Evolutionary conservation across 2,888 invertebrate genomes (phyloP).

Genomic region (Tetragnatha montana): DNA sequence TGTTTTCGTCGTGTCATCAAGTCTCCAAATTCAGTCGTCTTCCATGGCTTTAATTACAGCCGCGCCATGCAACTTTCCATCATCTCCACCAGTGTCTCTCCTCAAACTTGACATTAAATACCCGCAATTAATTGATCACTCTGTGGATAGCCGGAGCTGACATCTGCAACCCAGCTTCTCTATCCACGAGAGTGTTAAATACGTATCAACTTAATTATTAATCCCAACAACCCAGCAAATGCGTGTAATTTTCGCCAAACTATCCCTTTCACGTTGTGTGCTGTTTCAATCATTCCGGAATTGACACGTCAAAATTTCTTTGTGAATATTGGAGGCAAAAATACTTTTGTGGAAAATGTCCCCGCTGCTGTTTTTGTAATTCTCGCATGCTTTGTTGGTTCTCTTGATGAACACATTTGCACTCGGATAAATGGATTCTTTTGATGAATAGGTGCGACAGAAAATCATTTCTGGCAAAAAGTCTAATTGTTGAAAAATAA

Average conservation of each 20-base stretch:
- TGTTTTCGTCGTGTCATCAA: background rate
- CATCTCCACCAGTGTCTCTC: constrained; percentile 16
- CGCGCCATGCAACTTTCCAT: constrained; percentile 33
- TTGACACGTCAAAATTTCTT: constrained; percentile 48
- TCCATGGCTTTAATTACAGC: constrained; percentile 35
- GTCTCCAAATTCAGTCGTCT: constrained; percentile 8
- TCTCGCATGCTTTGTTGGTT: constrained; percentile 15
- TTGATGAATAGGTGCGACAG: constrained; percentile 47
- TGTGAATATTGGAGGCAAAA: constrained; percentile 57
- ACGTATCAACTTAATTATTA: constrained; percentile 66
- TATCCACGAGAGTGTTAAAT: constrained; percentile 10
- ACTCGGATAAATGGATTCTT: constrained; percentile 46
- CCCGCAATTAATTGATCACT: constrained; percentile 57
- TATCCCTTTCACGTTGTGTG: constrained; percentile 30
- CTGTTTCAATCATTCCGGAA: constrained; percentile 53
- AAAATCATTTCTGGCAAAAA: constrained; percentile 48
- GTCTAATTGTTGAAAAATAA: constrained; percentile 43
- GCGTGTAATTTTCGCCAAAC: constrained; percentile 63
- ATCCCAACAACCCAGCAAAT: constrained; percentile 17
- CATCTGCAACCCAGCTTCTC: background rate
- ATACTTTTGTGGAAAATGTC: constrained; percentile 52
- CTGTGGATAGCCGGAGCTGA: constrained; percentile 25
- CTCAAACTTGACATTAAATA: constrained; percentile 55
- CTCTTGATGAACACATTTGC: constrained; percentile 15
- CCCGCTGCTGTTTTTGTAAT: background rate